Conservation (phyloP, 2,888 invertebrate genomes). For the Spisula subtruncata region DNA sequence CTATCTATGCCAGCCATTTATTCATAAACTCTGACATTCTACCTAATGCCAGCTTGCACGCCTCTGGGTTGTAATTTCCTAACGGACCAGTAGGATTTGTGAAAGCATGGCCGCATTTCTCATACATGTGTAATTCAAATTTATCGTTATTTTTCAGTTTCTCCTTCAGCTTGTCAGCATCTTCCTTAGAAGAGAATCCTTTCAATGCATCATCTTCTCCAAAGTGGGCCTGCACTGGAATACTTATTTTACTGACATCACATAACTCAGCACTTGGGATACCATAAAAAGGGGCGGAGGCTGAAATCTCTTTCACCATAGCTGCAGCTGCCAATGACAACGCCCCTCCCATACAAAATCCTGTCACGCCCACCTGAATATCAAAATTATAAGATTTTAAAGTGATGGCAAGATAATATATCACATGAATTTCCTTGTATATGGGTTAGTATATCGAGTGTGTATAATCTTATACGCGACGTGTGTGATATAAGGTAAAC, state of each 20-base stretch:
- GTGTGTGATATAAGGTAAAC: too few relatives aligned
- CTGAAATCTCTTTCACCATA: constrained; percentile 78
- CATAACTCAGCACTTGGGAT: constrained; percentile 78
- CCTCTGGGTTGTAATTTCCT: constrained; percentile 75
- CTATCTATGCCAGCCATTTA: constrained; percentile 63
- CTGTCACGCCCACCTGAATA: constrained; percentile 84
- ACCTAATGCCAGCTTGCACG: constrained; percentile 69
- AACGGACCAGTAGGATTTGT: constrained; percentile 74
- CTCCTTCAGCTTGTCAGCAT: constrained; percentile 75
- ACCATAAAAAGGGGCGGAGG: constrained; percentile 85
- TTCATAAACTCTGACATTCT: constrained; percentile 79
- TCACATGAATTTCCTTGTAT: too few relatives aligned
- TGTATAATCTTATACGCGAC: too few relatives aligned
- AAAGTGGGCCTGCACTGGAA: constrained; percentile 85
- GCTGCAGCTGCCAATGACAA: constrained; percentile 81
- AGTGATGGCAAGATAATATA: not conserved
- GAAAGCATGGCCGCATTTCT: constrained; percentile 81
- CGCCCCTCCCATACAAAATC: constrained; percentile 87
- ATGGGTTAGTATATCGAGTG: too few relatives aligned
- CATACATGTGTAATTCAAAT: constrained; percentile 78
- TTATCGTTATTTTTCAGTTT: constrained; percentile 73
- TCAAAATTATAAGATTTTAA: not conserved
- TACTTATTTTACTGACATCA: constrained; percentile 80
- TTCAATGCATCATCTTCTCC: constrained; percentile 78
- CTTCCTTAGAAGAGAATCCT: constrained; percentile 82